Base-by-base conservation (phyloP, 2,113 vertebrate genomes). In the Sclerurus mexicanus region DNA sequence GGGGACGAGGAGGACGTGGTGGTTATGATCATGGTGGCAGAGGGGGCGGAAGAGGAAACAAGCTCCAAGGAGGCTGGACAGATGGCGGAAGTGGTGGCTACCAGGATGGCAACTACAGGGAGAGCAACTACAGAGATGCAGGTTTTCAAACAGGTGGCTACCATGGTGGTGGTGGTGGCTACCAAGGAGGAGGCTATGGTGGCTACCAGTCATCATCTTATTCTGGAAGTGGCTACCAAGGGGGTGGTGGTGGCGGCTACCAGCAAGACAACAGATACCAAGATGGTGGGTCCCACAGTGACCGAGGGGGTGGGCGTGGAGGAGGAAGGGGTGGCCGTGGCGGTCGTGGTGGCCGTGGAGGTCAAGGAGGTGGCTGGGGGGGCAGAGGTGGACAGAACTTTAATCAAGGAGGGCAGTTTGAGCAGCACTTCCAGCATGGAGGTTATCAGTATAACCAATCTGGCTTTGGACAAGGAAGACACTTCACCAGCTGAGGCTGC, bases 381-480 rank as follows among this genome's bases (percentile, higher is more conserved):
- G 98, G 98, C 35, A 98, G 99, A 97, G 99, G 99, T 30, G 98
- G 98, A 24, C 98, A 99, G 95, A 99, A 96, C 97, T 99, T 99
- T 69, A 99, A 99, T 97, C 99, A 99, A 95, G 99, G 99, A 31
- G 99, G 99, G 89, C 99, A 99, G 39, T 99, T 99, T 98, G 99
- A 99, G 97, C 99, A 99, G 98, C 99, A 99, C 97, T 99, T 99
- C 98, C 99, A 99, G 91, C 99, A 99, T 15, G 99, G 99, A n/a
- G 99, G 99, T 55, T 99, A 99, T 91, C 99, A 99, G 87, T 99
- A 99, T 97, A 99, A 97, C 97, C 99, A 99, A 2, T 98, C 99
- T 90, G 99, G 99, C 83, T 99, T 99, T 97, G 98, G 98, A 93
- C 99, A 99, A 97, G 99, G 99, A 97, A 98, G 99, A 97, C 98